Conservation (phyloP, 2,797 vertebrate species). For the Menidia menidia region DNA sequence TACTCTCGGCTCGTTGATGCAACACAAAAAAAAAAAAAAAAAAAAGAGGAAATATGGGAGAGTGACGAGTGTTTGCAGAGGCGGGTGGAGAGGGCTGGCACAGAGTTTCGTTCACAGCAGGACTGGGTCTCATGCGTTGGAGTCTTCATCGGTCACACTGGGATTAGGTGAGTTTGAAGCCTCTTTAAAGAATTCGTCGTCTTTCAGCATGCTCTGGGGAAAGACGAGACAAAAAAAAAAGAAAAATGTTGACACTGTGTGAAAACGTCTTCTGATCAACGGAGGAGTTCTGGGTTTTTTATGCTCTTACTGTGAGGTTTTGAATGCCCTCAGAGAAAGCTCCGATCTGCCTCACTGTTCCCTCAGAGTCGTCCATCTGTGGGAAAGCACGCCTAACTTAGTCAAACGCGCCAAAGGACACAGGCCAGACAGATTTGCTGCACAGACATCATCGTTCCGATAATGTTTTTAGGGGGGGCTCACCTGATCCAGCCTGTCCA, state of each 20-base stretch:
- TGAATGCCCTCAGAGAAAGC: constrained; percentile 98
- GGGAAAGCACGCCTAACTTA: constrained; percentile 17
- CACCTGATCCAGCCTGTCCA: constrained; percentile 95
- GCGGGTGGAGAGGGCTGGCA: constrained; percentile 57
- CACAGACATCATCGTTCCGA: background rate
- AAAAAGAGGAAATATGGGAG: constrained; percentile 25
- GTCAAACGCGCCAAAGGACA: background rate
- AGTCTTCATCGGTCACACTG: constrained; percentile 93
- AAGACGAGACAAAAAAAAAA: background rate
- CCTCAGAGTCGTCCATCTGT: constrained; percentile 99
- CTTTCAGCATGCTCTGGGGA: constrained; percentile 95
- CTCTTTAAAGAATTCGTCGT: constrained; percentile 96
- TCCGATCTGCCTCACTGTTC: constrained; percentile 97
- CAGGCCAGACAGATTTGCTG: background rate
- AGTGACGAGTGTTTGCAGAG: constrained; percentile 40
- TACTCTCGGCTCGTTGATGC: constrained; percentile 58
- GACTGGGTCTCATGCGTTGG: constrained; percentile 86
- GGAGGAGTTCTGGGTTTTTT: background rate
- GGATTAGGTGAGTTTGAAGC: constrained; percentile 88
- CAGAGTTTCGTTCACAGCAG: constrained; percentile 73
- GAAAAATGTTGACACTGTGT: background rate
- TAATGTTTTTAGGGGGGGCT: background rate
- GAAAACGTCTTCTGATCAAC: background rate
- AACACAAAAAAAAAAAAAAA: constrained; percentile 39
- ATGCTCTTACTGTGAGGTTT: constrained; percentile 91